Conservation (phyloP, 2,888 invertebrate genomes). For the Gastrophysa polygoni region DNA sequence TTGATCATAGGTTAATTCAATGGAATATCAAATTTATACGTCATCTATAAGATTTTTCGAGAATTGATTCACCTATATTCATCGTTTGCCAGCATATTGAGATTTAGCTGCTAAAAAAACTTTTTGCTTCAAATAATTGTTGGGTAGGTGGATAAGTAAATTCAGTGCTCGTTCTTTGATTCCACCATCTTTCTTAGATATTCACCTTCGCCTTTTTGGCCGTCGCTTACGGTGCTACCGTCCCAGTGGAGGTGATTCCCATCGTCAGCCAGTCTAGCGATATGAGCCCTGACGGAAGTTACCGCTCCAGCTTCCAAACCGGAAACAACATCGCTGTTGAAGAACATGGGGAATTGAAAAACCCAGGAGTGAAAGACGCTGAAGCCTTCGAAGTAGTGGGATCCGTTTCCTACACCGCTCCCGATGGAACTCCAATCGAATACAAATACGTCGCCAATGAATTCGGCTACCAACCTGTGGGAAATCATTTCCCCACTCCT, state of each 20-base stretch:
- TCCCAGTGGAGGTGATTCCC: neutral
- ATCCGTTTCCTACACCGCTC: conserved; percentile 68
- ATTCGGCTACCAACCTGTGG: conserved; percentile 66
- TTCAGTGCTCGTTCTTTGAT: too few relatives aligned
- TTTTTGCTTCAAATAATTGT: too few relatives aligned
- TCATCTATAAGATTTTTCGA: too few relatives aligned
- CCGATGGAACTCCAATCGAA: conserved; percentile 65
- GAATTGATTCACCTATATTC: too few relatives aligned
- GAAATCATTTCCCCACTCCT: conserved; percentile 66
- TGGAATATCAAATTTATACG: too few relatives aligned
- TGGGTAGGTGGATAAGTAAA: too few relatives aligned
- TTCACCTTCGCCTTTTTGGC: neutral
- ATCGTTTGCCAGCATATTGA: too few relatives aligned
- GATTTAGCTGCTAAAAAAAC: too few relatives aligned
- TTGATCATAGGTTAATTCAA: too few relatives aligned
- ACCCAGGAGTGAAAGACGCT: conserved; percentile 64
- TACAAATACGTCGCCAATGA: conserved; percentile 70
- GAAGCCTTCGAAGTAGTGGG: conserved; percentile 65
- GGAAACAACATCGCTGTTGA: conserved; percentile 68
- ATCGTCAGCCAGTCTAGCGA: neutral
- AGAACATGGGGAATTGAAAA: conserved; percentile 67
- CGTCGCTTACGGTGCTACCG: neutral
- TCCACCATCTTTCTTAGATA: too few relatives aligned
- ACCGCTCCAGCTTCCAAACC: conserved; percentile 63
- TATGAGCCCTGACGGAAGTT: neutral